Evolutionary conservation across 2,888 invertebrate species (phyloP).

Genomic region (Dynastes maya): DNA sequence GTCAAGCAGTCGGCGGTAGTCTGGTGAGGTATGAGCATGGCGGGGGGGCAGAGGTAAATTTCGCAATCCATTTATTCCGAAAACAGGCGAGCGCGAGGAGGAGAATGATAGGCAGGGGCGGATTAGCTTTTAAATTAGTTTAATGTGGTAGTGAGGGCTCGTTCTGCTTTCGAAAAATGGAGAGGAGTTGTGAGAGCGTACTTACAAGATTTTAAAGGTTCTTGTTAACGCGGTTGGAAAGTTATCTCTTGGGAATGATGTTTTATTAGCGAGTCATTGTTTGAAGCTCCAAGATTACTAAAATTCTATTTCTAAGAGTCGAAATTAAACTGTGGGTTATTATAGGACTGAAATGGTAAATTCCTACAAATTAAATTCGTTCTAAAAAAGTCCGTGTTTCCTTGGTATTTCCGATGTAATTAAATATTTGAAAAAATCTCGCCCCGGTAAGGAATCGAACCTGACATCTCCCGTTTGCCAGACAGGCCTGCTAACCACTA

Average conservation of each 20-base stretch:
- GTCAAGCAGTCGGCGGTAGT: constrained; percentile 25
- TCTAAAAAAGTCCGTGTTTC: no score
- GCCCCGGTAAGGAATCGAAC: no score
- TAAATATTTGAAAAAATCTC: no score
- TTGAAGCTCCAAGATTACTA: no score
- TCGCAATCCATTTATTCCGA: constrained; percentile 45
- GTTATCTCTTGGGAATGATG: not conserved
- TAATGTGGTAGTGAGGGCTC: constrained; percentile 25
- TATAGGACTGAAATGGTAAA: no score
- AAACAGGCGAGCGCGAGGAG: constrained; percentile 28
- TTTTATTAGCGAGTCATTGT: not conserved
- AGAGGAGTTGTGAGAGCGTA: not conserved
- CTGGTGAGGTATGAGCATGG: not conserved
- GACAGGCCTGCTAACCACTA: no score
- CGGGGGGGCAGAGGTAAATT: constrained; percentile 19
- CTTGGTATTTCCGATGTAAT: no score
- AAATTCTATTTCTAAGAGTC: no score
- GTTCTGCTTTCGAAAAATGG: constrained; percentile 26
- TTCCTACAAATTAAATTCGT: no score
- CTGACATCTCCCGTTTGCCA: no score
- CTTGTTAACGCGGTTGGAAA: constrained; percentile 4
- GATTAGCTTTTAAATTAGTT: constrained; percentile 41
- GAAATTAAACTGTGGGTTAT: no score
- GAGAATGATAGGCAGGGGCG: constrained; percentile 37
- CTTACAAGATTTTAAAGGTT: constrained; percentile 5